phyloP scores from a whole-genome alignment of 2,113 vertebrate species.

The Nycticryphes semicollaris region DNA sequence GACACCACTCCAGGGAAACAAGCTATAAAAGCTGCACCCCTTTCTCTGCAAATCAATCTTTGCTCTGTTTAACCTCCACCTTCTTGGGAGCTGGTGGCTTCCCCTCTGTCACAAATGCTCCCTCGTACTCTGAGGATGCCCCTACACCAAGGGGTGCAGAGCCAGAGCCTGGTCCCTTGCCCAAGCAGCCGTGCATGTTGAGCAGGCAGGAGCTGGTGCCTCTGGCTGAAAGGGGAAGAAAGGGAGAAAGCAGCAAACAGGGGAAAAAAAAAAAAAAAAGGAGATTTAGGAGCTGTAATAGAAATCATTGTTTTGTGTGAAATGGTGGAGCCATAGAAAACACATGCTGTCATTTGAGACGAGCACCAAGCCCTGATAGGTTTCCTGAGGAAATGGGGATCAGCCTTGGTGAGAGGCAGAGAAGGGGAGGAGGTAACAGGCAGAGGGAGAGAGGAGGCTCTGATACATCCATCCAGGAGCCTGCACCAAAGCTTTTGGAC shows the following conservation, averaged over 20 bases:
- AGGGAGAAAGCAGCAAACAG: background rate
- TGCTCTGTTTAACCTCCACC: background rate
- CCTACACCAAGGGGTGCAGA: background rate
- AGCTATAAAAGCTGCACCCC: background rate
- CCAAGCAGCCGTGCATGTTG: background rate
- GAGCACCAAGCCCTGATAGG: background rate
- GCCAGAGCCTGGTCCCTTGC: background rate
- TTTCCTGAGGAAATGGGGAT: background rate
- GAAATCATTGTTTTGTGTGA: background rate
- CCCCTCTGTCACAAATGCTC: background rate
- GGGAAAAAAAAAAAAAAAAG: background rate
- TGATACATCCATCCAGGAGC: background rate
- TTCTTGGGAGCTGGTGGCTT: background rate
- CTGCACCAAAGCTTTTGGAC: background rate
- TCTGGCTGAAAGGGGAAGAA: background rate
- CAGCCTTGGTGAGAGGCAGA: accelerated
- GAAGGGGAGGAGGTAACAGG: background rate
- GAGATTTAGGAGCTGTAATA: background rate
- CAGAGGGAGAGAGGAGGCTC: background rate
- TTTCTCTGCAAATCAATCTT: background rate
- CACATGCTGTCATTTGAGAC: background rate
- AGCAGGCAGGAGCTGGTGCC: background rate
- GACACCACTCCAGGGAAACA: background rate
- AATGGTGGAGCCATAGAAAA: background rate
- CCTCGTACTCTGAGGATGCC: background rate